These are phyloP conservation scores for Xestoiulus laeticollis DNA, from an alignment of 2,888 invertebrate species.

Conservation along the genomic window DNA sequence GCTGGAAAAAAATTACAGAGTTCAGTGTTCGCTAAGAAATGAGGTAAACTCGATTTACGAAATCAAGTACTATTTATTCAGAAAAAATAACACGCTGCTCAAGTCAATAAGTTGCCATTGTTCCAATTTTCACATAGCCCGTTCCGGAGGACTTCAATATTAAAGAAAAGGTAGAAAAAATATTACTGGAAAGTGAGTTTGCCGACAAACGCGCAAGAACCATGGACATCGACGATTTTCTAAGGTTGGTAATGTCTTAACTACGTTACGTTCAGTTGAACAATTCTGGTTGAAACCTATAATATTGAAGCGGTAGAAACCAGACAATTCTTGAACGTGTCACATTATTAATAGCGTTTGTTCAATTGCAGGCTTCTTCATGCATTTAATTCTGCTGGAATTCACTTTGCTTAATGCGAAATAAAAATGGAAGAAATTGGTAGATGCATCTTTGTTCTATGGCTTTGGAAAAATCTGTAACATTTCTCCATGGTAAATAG, in stretches of 20 bases:
- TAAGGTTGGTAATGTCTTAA: conserved; percentile 55
- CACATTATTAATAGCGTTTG: background rate
- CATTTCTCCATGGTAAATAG: too few relatives aligned
- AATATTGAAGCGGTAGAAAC: background rate
- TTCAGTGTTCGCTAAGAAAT: conserved; percentile 67
- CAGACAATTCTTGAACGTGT: background rate
- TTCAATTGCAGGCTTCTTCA: conserved; percentile 50
- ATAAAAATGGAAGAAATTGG: background rate
- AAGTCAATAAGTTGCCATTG: background rate
- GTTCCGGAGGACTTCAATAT: conserved; percentile 82
- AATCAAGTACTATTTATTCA: conserved; percentile 19
- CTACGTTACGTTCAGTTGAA: too few relatives aligned
- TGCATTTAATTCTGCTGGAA: conserved; percentile 50
- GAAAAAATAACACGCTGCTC: background rate
- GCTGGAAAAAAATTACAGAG: conserved; percentile 67
- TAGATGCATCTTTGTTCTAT: background rate
- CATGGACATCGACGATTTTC: conserved; percentile 96
- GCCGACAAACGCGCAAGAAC: conserved; percentile 84
- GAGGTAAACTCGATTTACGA: conserved; percentile 58
- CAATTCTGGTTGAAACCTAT: background rate
- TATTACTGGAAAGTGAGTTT: conserved; percentile 75
- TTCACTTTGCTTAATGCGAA: conserved; percentile 49
- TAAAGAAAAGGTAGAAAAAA: conserved; percentile 78
- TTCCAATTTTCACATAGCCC: conserved; percentile 64
- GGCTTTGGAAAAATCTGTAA: too few relatives aligned